phyloP scores from a whole-genome alignment of 2,888 invertebrate species.

The Holacanthella duospinosa region DNA sequence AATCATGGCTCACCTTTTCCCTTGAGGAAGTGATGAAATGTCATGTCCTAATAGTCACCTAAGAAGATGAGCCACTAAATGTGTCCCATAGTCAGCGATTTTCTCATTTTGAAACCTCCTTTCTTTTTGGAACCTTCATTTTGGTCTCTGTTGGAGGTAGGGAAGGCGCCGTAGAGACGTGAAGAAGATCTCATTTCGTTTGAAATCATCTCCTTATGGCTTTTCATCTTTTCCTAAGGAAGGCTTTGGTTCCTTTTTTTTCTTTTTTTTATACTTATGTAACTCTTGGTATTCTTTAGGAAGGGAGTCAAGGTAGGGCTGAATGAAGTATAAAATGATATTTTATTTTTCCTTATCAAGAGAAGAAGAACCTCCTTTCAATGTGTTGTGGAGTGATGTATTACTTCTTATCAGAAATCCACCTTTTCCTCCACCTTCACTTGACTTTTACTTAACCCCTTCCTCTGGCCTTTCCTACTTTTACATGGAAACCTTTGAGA shows the following conservation, averaged over 20 bases:
- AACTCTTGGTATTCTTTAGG: neutral
- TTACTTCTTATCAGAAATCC: neutral
- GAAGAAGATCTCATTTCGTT: too few relatives aligned
- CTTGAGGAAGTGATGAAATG: too few relatives aligned
- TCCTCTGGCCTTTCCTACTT: neutral
- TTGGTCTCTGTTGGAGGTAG: neutral
- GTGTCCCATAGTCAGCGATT: neutral
- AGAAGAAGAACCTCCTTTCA: neutral
- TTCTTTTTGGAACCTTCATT: neutral
- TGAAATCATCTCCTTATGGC: neutral
- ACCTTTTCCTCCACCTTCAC: neutral
- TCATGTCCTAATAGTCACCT: too few relatives aligned
- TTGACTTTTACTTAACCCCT: neutral
- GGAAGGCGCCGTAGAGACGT: too few relatives aligned
- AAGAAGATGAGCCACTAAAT: too few relatives aligned
- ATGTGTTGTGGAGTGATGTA: neutral
- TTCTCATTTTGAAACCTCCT: neutral
- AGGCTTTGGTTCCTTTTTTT: neutral
- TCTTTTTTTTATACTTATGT: neutral
- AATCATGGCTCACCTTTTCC: too few relatives aligned
- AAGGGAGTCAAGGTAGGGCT: neutral
- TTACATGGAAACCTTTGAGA: neutral
- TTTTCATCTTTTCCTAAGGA: neutral
- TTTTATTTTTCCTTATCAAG: conserved; percentile 4
- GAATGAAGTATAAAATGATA: neutral